Evolutionary conservation across 92 coral and sea anemone genomes (phyloP).

Genomic region (Palythoa heliodiscus): DNA sequence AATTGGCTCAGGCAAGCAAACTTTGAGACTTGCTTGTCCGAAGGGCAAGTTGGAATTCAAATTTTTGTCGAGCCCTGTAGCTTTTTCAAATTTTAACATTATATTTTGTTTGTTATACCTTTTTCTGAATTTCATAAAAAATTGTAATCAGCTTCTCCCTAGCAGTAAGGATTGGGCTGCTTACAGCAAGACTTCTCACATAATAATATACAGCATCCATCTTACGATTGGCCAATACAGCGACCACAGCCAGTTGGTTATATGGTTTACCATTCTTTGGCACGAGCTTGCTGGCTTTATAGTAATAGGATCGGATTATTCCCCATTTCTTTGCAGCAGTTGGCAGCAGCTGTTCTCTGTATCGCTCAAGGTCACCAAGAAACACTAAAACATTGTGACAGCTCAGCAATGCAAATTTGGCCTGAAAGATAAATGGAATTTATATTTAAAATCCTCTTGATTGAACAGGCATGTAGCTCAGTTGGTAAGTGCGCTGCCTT

Average conservation of each 20-base stretch:
- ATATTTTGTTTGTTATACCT: constrained; percentile 52
- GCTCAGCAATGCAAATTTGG: constrained; percentile 88
- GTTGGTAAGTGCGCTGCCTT: no score
- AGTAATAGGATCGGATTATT: constrained; percentile 75
- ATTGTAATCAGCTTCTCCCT: constrained; percentile 83
- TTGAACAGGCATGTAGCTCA: no score
- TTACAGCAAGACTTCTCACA: constrained; percentile 83
- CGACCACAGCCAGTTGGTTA: constrained; percentile 94
- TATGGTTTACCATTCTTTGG: constrained; percentile 98
- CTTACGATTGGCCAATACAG: constrained; percentile 95
- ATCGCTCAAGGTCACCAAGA: constrained; percentile 94
- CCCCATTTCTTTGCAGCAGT: constrained; percentile 79
- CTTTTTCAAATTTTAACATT: not conserved
- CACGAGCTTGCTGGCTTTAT: constrained; percentile 91
- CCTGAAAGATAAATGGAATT: constrained; percentile 49
- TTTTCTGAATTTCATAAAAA: constrained; percentile 90
- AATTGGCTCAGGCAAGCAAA: no score
- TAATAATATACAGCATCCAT: constrained; percentile 93
- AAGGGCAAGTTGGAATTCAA: no score
- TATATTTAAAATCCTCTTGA: no score
- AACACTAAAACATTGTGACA: constrained; percentile 88
- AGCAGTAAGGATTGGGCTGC: constrained; percentile 93
- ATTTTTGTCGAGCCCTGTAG: no score
- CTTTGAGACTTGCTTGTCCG: not conserved
- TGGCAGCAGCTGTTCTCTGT: constrained; percentile 74